Evolutionary conservation across 2,888 invertebrate genomes (phyloP).

Genomic region (Terebella lapidaria): DNA sequence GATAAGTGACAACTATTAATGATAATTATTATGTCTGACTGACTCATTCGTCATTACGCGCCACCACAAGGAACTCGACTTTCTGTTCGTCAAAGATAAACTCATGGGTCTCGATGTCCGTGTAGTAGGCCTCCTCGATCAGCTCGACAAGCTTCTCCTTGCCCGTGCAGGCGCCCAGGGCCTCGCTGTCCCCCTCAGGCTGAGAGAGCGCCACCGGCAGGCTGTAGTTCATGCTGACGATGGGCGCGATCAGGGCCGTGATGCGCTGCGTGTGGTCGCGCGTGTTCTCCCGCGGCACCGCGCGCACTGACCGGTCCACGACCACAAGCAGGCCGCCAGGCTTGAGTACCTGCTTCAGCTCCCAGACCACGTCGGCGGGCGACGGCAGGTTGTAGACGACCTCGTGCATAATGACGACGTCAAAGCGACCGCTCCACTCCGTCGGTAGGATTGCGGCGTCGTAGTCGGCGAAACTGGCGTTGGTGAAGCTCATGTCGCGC

Average conservation of each 20-base stretch:
- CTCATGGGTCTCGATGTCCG: neutral
- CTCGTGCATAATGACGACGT: neutral
- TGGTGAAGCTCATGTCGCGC: neutral
- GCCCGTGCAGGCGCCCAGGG: neutral
- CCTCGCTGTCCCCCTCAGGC: neutral
- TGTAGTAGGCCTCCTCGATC: neutral
- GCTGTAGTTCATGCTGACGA: neutral
- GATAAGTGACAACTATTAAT: too few relatives aligned
- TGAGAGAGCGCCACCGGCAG: neutral
- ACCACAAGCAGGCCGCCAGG: neutral
- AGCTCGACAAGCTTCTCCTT: neutral
- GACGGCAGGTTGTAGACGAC: neutral
- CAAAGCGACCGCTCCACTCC: neutral
- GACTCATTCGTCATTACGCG: too few relatives aligned
- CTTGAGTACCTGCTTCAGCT: neutral
- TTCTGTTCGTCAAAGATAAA: neutral
- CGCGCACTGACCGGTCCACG: neutral
- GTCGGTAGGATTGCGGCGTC: neutral
- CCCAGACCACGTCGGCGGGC: neutral
- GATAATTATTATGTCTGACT: too few relatives aligned
- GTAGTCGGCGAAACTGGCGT: neutral
- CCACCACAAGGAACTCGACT: neutral
- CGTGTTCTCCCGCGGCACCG: neutral
- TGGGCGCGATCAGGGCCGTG: neutral
- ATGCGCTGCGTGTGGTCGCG: neutral